Evolutionary conservation across 92 coral and sea anemone genomes (phyloP).

Genomic region (Anthopleura xanthogrammica): DNA sequence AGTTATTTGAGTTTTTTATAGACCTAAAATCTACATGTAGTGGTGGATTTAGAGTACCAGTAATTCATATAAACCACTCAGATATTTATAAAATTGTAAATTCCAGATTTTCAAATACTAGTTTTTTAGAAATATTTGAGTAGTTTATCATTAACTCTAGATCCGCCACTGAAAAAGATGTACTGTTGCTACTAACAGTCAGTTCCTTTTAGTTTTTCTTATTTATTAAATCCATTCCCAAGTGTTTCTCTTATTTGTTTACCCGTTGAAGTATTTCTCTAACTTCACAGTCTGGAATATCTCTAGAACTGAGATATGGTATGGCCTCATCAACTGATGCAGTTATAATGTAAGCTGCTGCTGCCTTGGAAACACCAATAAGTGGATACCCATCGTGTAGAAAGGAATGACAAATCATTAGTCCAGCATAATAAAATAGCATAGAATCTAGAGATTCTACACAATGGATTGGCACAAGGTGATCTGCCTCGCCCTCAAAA

Average conservation of each 20-base stretch:
- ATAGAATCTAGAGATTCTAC: constrained; percentile 37
- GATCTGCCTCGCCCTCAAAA: constrained; percentile 55
- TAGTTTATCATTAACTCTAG: no score
- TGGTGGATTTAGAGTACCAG: no score
- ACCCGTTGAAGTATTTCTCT: constrained; percentile 40
- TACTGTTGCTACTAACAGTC: background rate
- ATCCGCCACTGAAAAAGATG: background rate
- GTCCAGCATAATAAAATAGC: constrained; percentile 51
- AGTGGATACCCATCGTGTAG: constrained; percentile 58
- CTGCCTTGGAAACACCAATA: constrained; percentile 53
- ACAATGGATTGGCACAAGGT: constrained; percentile 55
- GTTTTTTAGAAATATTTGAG: no score
- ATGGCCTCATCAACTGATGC: constrained; percentile 42
- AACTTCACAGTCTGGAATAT: constrained; percentile 44
- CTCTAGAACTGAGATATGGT: constrained; percentile 32
- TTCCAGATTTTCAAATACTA: no score
- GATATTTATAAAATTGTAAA: no score
- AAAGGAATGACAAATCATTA: constrained; percentile 43
- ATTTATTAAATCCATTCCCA: background rate
- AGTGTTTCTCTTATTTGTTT: constrained; percentile 3
- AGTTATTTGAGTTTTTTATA: constrained; percentile 14
- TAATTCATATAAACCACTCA: no score
- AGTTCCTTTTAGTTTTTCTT: background rate
- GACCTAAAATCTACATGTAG: no score
- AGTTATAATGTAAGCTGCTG: constrained; percentile 45